Percentiles rank a stretch among this genome's conserved stretches.
Conservation (phyloP, 2,797 vertebrate species). For the Tangara arthus region DNA sequence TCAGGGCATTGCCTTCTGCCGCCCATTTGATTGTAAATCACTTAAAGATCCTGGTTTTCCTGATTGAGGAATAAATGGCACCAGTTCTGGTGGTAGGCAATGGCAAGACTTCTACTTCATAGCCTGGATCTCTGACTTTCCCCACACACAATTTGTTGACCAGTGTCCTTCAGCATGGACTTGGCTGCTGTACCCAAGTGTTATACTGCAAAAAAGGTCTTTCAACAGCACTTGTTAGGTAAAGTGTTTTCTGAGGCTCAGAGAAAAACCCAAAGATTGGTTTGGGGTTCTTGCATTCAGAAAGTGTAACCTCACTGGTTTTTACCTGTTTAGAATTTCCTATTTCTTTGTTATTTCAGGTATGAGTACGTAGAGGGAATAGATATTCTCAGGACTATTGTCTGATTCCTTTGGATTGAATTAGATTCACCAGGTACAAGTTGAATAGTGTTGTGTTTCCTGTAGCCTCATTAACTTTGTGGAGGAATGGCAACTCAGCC, state of each 20-base stretch:
- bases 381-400: background rate
- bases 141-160: background rate
- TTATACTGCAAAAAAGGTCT: background rate
- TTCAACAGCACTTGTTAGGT: background rate
- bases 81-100: background rate
- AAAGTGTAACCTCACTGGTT: background rate
- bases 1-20: background rate
- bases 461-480: background rate
- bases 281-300: background rate
- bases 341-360: background rate
- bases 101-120: background rate
- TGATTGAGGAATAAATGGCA: background rate
- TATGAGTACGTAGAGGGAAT: background rate
- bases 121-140: background rate
- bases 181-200: background rate
- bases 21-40: background rate
- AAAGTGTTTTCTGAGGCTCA: background rate
- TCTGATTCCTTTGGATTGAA: background rate
- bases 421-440: background rate
- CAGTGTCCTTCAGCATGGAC: background rate
- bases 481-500: background rate
- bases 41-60: background rate
- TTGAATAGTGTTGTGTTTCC: background rate
- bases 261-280: background rate
- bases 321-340: background rate